These are phyloP conservation scores for Spisula subtruncata DNA, from an alignment of 2,888 invertebrate species.

Conservation along the genomic window DNA sequence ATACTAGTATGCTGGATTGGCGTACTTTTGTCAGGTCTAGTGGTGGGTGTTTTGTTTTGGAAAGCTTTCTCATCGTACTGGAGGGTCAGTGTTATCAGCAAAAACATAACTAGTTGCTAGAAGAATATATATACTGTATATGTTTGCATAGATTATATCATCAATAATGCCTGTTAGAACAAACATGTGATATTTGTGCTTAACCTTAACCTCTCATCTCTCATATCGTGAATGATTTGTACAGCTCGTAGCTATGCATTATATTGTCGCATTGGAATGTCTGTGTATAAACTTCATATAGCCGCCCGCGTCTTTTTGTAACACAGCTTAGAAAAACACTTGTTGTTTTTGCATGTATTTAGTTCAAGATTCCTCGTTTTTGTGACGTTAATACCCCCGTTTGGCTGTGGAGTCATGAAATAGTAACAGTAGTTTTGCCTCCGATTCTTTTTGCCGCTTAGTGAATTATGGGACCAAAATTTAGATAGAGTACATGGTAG, in stretches of 20 bases:
- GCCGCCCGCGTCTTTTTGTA: not conserved
- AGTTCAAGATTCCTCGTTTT: not conserved
- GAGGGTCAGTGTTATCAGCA: not conserved
- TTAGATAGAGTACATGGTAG: not conserved
- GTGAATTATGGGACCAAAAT: constrained; percentile 13
- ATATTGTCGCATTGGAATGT: constrained; percentile 18
- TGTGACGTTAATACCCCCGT: not conserved
- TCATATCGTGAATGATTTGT: constrained; percentile 19
- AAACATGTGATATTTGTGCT: constrained; percentile 22
- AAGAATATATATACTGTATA: not conserved
- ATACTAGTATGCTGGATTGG: not conserved
- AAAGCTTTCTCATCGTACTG: not conserved
- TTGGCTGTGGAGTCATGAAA: not conserved
- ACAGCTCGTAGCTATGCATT: constrained; percentile 28
- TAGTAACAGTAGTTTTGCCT: not conserved
- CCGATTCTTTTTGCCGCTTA: not conserved
- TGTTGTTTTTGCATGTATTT: constrained; percentile 7
- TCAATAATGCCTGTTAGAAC: constrained; percentile 23
- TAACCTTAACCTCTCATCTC: not conserved
- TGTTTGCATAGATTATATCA: not conserved
- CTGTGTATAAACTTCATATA: not conserved
- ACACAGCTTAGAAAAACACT: not conserved
- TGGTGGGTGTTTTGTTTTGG: not conserved
- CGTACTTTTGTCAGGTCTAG: not conserved
- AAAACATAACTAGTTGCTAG: not conserved